These are phyloP conservation scores for Myzus persicae DNA, from an alignment of 1,140 invertebrate species.

Conservation along the genomic window DNA sequence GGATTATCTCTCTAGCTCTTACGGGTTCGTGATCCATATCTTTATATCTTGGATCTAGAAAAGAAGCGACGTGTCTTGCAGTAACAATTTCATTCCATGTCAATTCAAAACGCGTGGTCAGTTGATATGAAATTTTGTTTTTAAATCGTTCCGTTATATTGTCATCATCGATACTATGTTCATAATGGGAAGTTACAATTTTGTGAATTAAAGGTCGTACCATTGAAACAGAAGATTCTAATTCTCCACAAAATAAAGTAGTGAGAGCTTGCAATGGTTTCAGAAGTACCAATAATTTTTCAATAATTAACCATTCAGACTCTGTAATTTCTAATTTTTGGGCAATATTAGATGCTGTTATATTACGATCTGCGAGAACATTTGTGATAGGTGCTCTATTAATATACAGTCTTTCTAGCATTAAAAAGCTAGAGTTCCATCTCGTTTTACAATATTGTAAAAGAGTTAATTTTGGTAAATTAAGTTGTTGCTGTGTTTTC, in stretches of 20 bases:
- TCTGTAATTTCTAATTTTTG: slow-evolving; percentile 22
- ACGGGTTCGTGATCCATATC: slow-evolving; percentile 24
- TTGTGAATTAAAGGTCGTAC: neutral
- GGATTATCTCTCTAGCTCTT: neutral
- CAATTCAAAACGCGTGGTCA: no score
- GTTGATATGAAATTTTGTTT: slow-evolving; percentile 14
- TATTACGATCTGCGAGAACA: no score
- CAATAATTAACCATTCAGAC: neutral
- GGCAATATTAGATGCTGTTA: slow-evolving; percentile 32
- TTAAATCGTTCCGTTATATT: slow-evolving; percentile 22
- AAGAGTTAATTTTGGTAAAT: no score
- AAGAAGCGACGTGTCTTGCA: neutral
- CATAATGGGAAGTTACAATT: slow-evolving; percentile 15
- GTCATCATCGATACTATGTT: neutral
- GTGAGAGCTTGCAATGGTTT: slow-evolving; percentile 13
- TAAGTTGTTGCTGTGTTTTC: no score
- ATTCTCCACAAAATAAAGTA: slow-evolving; percentile 25
- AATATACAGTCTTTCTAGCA: no score
- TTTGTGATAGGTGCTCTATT: no score
- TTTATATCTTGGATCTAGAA: slow-evolving; percentile 21
- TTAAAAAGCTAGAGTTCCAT: no score
- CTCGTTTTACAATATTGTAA: no score
- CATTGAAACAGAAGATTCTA: slow-evolving; percentile 30
- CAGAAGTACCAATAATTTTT: slow-evolving; percentile 5
- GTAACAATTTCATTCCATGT: no score